Conservation (phyloP, 2,888 invertebrate genomes). For the Drosophila melanocephala region DNA sequence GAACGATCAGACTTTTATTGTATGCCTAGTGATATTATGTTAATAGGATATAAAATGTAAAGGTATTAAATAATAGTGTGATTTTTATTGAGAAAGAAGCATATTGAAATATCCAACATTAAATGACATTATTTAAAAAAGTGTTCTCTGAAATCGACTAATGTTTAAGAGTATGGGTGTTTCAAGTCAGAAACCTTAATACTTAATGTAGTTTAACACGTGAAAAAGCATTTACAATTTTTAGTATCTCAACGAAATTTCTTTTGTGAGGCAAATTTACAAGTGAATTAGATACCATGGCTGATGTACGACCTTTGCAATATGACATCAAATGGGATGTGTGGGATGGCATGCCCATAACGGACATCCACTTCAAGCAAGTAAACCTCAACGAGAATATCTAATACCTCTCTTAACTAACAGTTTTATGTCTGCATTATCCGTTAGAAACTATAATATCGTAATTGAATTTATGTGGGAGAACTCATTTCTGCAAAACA, state of each 20-base stretch:
- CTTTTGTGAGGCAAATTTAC: neutral
- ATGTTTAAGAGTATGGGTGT: neutral
- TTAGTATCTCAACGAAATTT: slow-evolving; percentile 20
- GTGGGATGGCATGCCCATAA: slow-evolving; percentile 54
- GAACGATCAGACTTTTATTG: neutral
- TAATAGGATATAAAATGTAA: neutral
- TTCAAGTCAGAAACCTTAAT: neutral
- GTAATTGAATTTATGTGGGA: slow-evolving; percentile 69
- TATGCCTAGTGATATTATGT: neutral
- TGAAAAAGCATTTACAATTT: neutral
- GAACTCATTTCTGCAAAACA: slow-evolving; percentile 46
- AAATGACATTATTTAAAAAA: neutral
- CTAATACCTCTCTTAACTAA: neutral
- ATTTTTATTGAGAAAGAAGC: neutral
- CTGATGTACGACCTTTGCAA: slow-evolving; percentile 49
- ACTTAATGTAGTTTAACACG: neutral
- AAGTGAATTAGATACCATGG: slow-evolving; percentile 34
- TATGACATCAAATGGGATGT: slow-evolving; percentile 63
- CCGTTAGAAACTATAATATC: slow-evolving; percentile 49
- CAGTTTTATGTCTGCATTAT: neutral
- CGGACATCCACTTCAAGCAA: slow-evolving; percentile 66
- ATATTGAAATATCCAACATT: neutral
- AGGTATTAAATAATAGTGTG: neutral
- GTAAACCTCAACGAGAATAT: neutral
- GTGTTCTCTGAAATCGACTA: neutral